A percentile compares a stretch with the other conserved stretches of the same genome.
phyloP scores from a whole-genome alignment of 1,140 invertebrate species.

The Drosophila nebulosa region DNA sequence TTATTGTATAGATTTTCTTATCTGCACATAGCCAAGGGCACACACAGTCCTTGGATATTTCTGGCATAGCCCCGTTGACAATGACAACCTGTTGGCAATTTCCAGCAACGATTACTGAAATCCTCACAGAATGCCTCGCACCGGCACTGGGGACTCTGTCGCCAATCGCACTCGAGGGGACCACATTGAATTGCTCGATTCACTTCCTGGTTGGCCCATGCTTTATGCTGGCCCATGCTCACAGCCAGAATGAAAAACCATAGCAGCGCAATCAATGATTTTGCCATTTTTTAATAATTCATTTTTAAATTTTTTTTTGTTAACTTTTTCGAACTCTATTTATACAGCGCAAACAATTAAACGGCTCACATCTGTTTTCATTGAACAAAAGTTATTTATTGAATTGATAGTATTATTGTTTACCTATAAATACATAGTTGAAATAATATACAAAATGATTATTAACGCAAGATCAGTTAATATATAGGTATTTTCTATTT shows the following conservation, averaged over 20 bases:
- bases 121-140: slow-evolving; percentile 30
- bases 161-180: slow-evolving; percentile 17
- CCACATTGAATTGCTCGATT: slow-evolving; percentile 6
- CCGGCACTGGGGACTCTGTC: not conserved
- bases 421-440: not conserved
- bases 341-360: not conserved
- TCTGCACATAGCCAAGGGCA: slow-evolving; percentile 14
- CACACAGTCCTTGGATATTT: slow-evolving; percentile 1
- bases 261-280: not conserved
- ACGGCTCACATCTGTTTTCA: not conserved
- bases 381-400: not conserved
- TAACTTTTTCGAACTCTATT: not conserved
- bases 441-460: not conserved
- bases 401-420: not conserved
- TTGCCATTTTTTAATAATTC: not conserved
- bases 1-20: not conserved
- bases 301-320: too few species aligned
- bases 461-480: too few species aligned
- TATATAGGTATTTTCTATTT: too few species aligned
- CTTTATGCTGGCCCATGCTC: not conserved
- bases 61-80: slow-evolving; percentile 29
- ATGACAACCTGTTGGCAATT: slow-evolving; percentile 21
- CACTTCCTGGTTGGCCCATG: not conserved
- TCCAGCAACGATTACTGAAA: slow-evolving; percentile 17
- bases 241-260: not conserved